Evolutionary conservation across 2,113 vertebrate genomes (phyloP).

Genomic region (Cepphus grylle): DNA sequence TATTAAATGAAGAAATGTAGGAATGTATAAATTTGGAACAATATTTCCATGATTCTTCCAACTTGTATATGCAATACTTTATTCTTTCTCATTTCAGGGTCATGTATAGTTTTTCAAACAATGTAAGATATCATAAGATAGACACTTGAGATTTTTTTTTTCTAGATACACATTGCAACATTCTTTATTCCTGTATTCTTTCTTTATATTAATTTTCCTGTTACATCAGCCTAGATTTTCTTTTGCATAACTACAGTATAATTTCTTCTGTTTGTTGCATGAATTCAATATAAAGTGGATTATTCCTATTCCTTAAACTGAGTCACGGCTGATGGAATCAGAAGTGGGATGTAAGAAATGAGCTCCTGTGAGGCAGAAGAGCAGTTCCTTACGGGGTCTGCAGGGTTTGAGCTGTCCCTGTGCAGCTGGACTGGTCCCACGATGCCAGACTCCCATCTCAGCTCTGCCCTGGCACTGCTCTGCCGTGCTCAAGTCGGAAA

Average conservation of each 20-base stretch:
- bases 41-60: neutral
- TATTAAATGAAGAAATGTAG: neutral
- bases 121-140: neutral
- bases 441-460: neutral
- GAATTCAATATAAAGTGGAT: neutral
- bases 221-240: neutral
- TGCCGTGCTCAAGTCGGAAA: fast-evolving
- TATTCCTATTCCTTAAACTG: neutral
- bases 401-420: neutral
- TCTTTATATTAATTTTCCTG: neutral
- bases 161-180: neutral
- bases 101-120: fast-evolving
- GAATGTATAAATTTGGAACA: neutral
- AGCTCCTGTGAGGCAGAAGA: neutral
- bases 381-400: fast-evolving
- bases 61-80: neutral
- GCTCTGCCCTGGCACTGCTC: neutral
- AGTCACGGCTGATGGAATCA: neutral
- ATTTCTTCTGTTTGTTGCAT: neutral
- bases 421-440: neutral
- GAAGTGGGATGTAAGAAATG: neutral
- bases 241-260: neutral
- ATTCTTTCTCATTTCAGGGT: neutral
- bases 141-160: neutral
- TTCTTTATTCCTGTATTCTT: neutral